Base-by-base conservation (phyloP, 2,888 invertebrate species). In the Blastobasis lacticolella region DNA sequence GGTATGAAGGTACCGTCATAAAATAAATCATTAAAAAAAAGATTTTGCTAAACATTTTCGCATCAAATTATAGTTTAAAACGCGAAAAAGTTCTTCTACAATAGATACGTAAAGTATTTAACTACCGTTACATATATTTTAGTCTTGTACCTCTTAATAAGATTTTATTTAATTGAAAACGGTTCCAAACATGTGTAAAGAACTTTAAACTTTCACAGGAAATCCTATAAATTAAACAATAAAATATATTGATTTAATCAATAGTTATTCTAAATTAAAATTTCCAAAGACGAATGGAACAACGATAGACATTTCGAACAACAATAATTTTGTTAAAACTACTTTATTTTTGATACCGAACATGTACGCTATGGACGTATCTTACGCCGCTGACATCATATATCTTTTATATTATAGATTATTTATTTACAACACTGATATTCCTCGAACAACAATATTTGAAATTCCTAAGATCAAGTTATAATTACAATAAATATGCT, bases 111-210 rank as follows among this genome's bases (percentile, higher is more conserved):
- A 23, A 23, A 23, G 23, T 23, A 23, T 23, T 23, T 23, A 54
- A 62, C 69, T 73, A 73, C 65, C 54, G 48, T 53, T 43, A 69
- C 69, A 66, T 64, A 63, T 57, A 58, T 58, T 67, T 73, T 72
- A 81, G 81, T 82, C 81, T 81, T 81, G 67, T 69, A 65, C 73
- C 81, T 82, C 81, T 70, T 79, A 71, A 23, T 23, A 23, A 23
- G 23, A 23, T 23, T 23, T 23, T 23, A 23, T 23, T 23, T 23
- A 23, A 23, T 23, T 23, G 23, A 23, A 23, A 23, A 23, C 23
- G 23, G 23, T 23, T 23, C 23, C 23, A 1, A 23, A 23, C 23
- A 23, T 23, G 23, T 23, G 23, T 23, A 23, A 23, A 23, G 23
- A 23, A 23, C 23, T 23, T 23, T 23, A 23, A 23, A 23, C 23